Conservation (phyloP, 2,113 vertebrate species). For the Plestiodon gilberti region DNA sequence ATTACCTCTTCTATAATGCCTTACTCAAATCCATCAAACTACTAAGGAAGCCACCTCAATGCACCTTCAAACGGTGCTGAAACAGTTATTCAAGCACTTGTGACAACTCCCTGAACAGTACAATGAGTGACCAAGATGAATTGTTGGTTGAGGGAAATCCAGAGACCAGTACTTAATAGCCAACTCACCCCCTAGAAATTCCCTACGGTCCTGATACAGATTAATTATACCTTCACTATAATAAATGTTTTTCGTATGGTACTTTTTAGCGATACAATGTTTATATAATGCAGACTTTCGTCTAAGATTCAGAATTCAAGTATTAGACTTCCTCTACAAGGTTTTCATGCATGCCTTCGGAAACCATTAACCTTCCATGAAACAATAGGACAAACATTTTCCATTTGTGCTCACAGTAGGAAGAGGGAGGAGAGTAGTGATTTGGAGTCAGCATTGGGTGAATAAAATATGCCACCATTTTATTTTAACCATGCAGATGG, state of each 20-base stretch:
- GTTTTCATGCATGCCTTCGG: not conserved
- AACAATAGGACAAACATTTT: not conserved
- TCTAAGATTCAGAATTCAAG: not conserved
- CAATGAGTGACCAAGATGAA: slow-evolving; percentile 23
- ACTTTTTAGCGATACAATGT: not conserved
- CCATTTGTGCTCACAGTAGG: not conserved
- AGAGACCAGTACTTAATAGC: not conserved
- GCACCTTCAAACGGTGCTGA: slow-evolving; percentile 5
- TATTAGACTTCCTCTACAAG: not conserved
- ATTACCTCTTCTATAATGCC: not conserved
- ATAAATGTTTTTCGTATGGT: not conserved
- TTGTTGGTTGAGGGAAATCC: not conserved
- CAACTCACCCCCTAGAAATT: slow-evolving; percentile 6
- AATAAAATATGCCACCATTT: not conserved
- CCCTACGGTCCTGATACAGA: not conserved
- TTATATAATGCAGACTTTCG: not conserved
- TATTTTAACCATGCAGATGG: not conserved
- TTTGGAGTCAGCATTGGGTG: not conserved
- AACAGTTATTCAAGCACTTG: not conserved
- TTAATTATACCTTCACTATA: not conserved
- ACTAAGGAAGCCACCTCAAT: slow-evolving; percentile 3
- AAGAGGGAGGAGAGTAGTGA: too few relatives aligned
- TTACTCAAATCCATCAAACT: slow-evolving; percentile 11
- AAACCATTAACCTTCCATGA: not conserved
- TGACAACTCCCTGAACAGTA: not conserved